Evolutionary conservation across 2,888 invertebrate species (phyloP).

Genomic region (Abrostola tripartita): DNA sequence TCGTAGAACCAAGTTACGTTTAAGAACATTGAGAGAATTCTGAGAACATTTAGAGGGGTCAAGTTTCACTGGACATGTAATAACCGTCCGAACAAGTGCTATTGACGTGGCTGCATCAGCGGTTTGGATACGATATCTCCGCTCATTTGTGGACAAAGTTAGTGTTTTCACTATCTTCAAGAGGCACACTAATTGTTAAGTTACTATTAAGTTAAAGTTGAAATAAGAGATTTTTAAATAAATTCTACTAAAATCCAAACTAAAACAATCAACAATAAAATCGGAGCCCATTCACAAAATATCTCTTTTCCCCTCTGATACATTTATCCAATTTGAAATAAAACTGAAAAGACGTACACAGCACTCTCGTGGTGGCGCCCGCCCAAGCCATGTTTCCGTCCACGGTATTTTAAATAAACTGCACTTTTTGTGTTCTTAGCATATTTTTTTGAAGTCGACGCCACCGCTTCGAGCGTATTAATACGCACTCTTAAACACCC

Average conservation of each 20-base stretch:
- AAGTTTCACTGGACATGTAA: conserved; percentile 69
- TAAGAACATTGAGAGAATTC: conserved; percentile 42
- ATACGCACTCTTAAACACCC: conserved; percentile 85
- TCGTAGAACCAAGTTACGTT: conserved; percentile 35
- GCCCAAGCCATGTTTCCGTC: conserved; percentile 83
- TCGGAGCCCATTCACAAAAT: conserved; percentile 41
- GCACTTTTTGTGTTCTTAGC: conserved; percentile 72
- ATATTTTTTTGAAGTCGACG: conserved; percentile 78
- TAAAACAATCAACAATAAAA: conserved; percentile 18
- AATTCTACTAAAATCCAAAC: not conserved
- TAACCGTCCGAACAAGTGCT: conserved; percentile 79
- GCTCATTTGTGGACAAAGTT: conserved; percentile 55
- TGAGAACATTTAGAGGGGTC: conserved; percentile 65
- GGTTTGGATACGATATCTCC: conserved; percentile 74
- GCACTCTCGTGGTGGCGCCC: conserved; percentile 65
- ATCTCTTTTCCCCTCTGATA: conserved; percentile 50
- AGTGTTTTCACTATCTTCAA: conserved; percentile 20
- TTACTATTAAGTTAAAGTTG: conserved; percentile 5
- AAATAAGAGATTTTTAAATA: not conserved
- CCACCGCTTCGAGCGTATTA: conserved; percentile 73
- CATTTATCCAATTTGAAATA: conserved; percentile 74
- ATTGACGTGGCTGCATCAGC: conserved; percentile 81
- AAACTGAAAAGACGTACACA: conserved; percentile 69
- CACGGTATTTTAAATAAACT: conserved; percentile 80
- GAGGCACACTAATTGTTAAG: conserved; percentile 22